A percentile compares a stretch with the other conserved stretches of the same genome.
Evolutionary conservation across 2,888 invertebrate genomes (phyloP).

Genomic region (Toxonevra muliebris): DNA sequence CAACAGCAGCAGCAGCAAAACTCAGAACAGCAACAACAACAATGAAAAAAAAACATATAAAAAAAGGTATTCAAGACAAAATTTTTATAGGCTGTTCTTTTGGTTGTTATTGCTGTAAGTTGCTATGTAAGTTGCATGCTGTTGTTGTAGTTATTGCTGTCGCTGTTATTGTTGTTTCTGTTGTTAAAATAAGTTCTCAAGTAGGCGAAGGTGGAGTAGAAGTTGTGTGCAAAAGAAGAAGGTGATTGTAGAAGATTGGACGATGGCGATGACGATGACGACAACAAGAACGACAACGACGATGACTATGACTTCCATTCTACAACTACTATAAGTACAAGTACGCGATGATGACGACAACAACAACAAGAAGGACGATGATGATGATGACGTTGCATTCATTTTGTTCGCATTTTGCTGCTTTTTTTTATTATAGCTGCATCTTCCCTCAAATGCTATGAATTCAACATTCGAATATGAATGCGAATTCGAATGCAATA

Average conservation of each 20-base stretch:
- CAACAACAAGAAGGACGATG: no score
- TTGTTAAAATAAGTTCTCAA: conserved; percentile 2
- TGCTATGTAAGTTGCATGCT: conserved; percentile 17
- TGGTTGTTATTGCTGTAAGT: conserved; percentile 39
- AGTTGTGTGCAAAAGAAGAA: background rate
- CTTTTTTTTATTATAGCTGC: conserved; percentile 18
- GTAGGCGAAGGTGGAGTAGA: conserved; percentile 35
- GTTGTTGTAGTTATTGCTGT: conserved; percentile 38
- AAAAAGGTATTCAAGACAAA: conserved; percentile 37
- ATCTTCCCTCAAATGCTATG: conserved; percentile 5
- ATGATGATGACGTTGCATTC: background rate
- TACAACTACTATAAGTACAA: no score
- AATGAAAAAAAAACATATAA: conserved; percentile 18
- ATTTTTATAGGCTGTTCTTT: conserved; percentile 44
- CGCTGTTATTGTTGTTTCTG: conserved; percentile 18
- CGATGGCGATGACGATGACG: background rate
- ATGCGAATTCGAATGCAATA: conserved; percentile 3
- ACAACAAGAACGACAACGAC: conserved; percentile 4
- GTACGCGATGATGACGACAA: no score
- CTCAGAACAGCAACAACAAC: background rate
- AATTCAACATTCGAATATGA: background rate
- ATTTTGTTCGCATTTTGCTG: background rate
- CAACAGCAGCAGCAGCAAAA: background rate
- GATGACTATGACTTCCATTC: background rate
- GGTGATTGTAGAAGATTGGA: conserved; percentile 12